A percentile compares a stretch with the other conserved stretches of the same genome.
phyloP scores from a whole-genome alignment of 2,888 invertebrate species.

The Nomada flava region DNA sequence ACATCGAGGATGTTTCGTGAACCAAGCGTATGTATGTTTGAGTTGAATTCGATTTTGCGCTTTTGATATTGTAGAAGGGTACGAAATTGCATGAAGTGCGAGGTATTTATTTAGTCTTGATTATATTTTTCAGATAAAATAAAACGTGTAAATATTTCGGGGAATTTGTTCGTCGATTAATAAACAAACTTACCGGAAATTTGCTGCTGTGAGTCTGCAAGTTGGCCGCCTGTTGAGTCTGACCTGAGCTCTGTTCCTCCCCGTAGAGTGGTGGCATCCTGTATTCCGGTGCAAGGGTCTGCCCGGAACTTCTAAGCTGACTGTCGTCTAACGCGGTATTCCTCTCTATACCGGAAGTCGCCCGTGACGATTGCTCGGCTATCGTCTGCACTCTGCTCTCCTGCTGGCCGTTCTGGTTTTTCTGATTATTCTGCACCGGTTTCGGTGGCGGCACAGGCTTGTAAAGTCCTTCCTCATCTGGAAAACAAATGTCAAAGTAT shows the following conservation, averaged over 20 bases:
- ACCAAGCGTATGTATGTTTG: neutral
- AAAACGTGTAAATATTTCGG: too few relatives aligned
- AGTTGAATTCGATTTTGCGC: too few relatives aligned
- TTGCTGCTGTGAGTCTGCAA: slow-evolving; percentile 92
- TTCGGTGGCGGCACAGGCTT: slow-evolving; percentile 87
- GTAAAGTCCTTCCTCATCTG: slow-evolving; percentile 87
- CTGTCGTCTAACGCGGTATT: slow-evolving; percentile 80
- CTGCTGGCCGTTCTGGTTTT: slow-evolving; percentile 84
- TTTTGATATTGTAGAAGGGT: neutral
- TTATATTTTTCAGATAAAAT: too few relatives aligned
- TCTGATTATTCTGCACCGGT: slow-evolving; percentile 85
- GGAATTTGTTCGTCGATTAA: too few relatives aligned
- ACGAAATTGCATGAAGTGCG: neutral
- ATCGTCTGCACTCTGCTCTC: slow-evolving; percentile 87
- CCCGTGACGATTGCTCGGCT: slow-evolving; percentile 74
- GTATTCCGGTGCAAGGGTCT: slow-evolving; percentile 76
- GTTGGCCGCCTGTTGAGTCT: slow-evolving; percentile 82
- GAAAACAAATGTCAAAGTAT: too few relatives aligned
- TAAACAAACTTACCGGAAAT: slow-evolving; percentile 88
- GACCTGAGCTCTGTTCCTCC: slow-evolving; percentile 84
- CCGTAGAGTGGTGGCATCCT: slow-evolving; percentile 83
- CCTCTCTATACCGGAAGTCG: slow-evolving; percentile 63
- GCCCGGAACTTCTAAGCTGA: slow-evolving; percentile 79
- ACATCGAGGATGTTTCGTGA: neutral
- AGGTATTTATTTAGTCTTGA: too few relatives aligned